Conservation (phyloP, 2,888 invertebrate genomes). For the Stratiomys singularior region DNA sequence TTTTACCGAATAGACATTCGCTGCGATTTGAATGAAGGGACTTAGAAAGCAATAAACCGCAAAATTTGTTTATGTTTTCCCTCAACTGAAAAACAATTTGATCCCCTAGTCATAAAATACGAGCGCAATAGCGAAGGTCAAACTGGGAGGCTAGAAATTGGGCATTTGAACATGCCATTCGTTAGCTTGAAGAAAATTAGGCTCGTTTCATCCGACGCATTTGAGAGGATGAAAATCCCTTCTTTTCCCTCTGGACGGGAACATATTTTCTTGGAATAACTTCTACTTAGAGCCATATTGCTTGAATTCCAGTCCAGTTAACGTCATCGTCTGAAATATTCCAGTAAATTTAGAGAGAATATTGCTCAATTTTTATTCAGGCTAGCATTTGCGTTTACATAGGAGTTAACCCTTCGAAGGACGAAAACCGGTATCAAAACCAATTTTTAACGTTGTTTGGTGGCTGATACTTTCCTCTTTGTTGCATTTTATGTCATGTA, state of each 20-base stretch:
- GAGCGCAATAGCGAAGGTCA: constrained; percentile 12
- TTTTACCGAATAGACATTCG: constrained; percentile 3
- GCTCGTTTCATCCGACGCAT: background rate
- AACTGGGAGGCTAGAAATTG: background rate
- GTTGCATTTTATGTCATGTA: no score
- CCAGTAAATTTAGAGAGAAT: constrained; percentile 38
- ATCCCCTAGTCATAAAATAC: constrained; percentile 37
- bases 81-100: constrained; percentile 51
- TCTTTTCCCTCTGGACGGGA: background rate
- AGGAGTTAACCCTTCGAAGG: background rate
- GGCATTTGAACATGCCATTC: background rate
- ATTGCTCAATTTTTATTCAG: constrained; percentile 37
- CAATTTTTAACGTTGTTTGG: no score
- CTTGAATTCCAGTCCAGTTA: constrained; percentile 35
- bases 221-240: background rate
- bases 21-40: constrained; percentile 53
- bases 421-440: no score
- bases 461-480: no score
- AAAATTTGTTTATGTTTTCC: constrained; percentile 57
- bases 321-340: constrained; percentile 40
- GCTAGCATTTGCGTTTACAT: background rate
- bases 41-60: constrained; percentile 56
- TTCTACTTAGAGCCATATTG: constrained; percentile 44
- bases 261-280: constrained; percentile 41
- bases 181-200: background rate